Base-by-base conservation (phyloP, 2,888 invertebrate genomes). In the Dastarcus helophoroides region DNA sequence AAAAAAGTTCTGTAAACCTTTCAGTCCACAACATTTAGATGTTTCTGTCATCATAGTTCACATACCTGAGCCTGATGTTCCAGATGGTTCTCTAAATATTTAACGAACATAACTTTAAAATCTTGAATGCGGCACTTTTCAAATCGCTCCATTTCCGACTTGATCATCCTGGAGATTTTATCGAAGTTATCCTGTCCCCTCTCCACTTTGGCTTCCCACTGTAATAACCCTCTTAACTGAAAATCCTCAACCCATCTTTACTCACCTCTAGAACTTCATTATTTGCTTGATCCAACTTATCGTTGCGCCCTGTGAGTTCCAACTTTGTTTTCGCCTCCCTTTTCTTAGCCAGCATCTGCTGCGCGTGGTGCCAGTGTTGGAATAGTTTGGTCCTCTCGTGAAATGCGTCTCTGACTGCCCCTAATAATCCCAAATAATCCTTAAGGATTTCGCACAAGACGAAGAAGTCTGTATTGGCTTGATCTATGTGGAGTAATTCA, bases 121-220 rank as follows among this genome's bases (percentile, higher is more conserved):
- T 98, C 97, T 36, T 76, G 71, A 24, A 91, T 79, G 43, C 94
- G 73, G 41, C 79, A 74, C 40, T 80, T 73, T 59, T 95, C 95
- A 65, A 93, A 95, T 30, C 88, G 71, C 47, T 89, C 89, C 61
- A 95, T 72, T 63, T 97, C 95, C 44, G 84, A 84, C 56, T 91
- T 88, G 43, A 97, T 93, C 64, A 86, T 88, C 45, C 79, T 78
- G 2, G 89, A 95, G 54, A 94, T 94, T 52, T 82, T 80, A 58
- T 95, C 90, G 63, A 97, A 97, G 55, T 93, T 94, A 47, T 89
- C 85, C 58, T 95, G 90, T 1, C 93, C 88, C 40, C 93, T 77
- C 51, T 94, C 93, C n/a, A 95, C 93, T 64, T 93, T 93, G 1
- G 83, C 71, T 60, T 94, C 91, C 93, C 91, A 91, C 82, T 90